Conservation (phyloP, 2,797 vertebrate species). For the Sebastes cheni region DNA sequence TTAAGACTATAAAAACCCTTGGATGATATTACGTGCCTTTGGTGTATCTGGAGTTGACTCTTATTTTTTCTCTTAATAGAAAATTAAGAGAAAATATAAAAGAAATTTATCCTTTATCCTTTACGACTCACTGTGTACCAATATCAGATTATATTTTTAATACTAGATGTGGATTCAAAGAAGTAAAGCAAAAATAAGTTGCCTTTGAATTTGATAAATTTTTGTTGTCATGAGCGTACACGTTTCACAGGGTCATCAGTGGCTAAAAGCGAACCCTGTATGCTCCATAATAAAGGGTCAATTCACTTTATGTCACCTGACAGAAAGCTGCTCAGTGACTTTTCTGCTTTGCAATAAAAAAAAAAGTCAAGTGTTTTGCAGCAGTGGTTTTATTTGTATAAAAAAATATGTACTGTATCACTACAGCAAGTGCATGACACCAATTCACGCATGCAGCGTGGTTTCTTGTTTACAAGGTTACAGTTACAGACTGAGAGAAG, state of each 20-base stretch:
- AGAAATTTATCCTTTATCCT: not conserved
- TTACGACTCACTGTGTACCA: not conserved
- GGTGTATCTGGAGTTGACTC: no score
- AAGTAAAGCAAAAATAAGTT: not conserved
- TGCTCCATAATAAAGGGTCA: not conserved
- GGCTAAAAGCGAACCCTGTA: accelerated
- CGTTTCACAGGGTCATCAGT: not conserved
- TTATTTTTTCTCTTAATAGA: no score
- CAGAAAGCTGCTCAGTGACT: not conserved
- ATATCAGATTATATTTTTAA: not conserved
- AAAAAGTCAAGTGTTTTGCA: not conserved
- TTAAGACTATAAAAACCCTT: no score
- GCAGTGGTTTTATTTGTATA: not conserved
- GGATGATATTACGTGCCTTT: no score
- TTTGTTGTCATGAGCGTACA: not conserved
- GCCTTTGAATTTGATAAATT: not conserved
- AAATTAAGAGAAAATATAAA: no score
- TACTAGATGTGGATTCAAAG: not conserved
- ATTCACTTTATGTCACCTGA: not conserved
- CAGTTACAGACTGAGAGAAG: not conserved
- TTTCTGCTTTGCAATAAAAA: no score
- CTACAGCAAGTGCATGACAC: not conserved
- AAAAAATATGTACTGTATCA: not conserved
- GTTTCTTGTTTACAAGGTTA: slow-evolving; percentile 16
- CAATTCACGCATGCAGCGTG: not conserved